Percentiles rank a stretch among this genome's conserved stretches.
Conservation (phyloP, 2,888 invertebrate genomes). For the Hesperia comma region DNA sequence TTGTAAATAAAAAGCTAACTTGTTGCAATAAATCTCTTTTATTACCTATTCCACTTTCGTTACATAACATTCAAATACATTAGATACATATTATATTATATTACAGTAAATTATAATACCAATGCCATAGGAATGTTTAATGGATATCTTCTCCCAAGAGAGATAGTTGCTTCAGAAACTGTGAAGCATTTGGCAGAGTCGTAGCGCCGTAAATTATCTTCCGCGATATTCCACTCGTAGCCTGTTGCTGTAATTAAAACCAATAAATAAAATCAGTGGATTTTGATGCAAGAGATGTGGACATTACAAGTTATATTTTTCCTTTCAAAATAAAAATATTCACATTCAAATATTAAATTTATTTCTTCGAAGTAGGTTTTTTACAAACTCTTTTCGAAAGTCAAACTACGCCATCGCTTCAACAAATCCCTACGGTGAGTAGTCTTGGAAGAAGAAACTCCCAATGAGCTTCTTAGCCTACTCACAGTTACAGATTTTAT, state of each 20-base stretch:
- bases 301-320: too few relatives aligned
- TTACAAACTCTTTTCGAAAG: too few relatives aligned
- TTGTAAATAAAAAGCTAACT: slow-evolving; percentile 85
- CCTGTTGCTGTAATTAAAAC: slow-evolving; percentile 85
- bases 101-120: slow-evolving; percentile 23
- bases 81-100: slow-evolving; percentile 20
- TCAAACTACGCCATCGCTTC: too few relatives aligned
- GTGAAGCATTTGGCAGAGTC: slow-evolving; percentile 95
- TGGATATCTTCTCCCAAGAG: slow-evolving; percentile 89
- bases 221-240: slow-evolving; percentile 86
- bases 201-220: slow-evolving; percentile 98
- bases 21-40: slow-evolving; percentile 70
- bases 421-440: too few relatives aligned
- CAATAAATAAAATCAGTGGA: neutral
- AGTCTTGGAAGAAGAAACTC: too few relatives aligned
- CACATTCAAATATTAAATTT: too few relatives aligned
- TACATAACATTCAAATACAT: slow-evolving; percentile 20
- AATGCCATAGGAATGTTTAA: slow-evolving; percentile 66
- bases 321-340: too few relatives aligned
- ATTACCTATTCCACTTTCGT: slow-evolving; percentile 46
- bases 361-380: too few relatives aligned
- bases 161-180: slow-evolving; percentile 96
- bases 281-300: too few relatives aligned
- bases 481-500: too few relatives aligned
- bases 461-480: too few relatives aligned